Conservation (phyloP, 2,797 vertebrate species). For the Pterois miles region DNA sequence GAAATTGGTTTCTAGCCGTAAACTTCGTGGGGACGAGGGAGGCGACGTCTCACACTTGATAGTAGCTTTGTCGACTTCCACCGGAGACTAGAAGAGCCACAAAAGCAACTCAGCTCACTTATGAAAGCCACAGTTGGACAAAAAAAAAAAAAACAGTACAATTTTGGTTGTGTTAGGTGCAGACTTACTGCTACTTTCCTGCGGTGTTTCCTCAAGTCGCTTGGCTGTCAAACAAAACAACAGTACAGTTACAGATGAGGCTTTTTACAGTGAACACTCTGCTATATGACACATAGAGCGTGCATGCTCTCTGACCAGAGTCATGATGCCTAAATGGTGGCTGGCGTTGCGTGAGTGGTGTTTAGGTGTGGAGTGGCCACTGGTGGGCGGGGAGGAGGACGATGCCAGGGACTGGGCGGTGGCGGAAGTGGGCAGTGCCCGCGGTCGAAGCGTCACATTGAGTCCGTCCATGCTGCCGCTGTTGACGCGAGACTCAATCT, state of each 20-base stretch:
- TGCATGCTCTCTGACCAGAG: conserved; percentile 86
- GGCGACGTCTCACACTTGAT: conserved; percentile 98
- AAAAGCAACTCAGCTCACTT: conserved; percentile 22
- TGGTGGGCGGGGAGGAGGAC: conserved; percentile 89
- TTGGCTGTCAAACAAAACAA: conserved; percentile 85
- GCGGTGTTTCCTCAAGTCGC: conserved; percentile 96
- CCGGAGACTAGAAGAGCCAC: conserved; percentile 87
- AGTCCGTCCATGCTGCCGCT: conserved; percentile 97
- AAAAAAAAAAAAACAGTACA: not conserved
- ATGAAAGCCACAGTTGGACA: not conserved
- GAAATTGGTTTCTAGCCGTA: conserved; percentile 92
- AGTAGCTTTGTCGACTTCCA: conserved; percentile 96
- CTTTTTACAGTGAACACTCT: not conserved
- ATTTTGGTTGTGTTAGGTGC: not conserved
- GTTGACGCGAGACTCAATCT: conserved; percentile 93
- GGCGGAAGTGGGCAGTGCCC: conserved; percentile 92
- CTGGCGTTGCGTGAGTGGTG: conserved; percentile 89
- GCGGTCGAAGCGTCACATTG: conserved; percentile 90
- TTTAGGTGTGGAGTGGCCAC: conserved; percentile 92
- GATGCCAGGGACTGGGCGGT: conserved; percentile 95
- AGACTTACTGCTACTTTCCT: conserved; percentile 94
- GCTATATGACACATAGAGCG: not conserved
- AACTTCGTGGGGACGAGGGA: conserved; percentile 92
- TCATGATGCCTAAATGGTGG: conserved; percentile 96
- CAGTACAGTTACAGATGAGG: conserved; percentile 5